A percentile compares a stretch with the other conserved stretches of the same genome.
Conservation (phyloP, 2,113 vertebrate genomes). For the Cheirogaleus medius region DNA sequence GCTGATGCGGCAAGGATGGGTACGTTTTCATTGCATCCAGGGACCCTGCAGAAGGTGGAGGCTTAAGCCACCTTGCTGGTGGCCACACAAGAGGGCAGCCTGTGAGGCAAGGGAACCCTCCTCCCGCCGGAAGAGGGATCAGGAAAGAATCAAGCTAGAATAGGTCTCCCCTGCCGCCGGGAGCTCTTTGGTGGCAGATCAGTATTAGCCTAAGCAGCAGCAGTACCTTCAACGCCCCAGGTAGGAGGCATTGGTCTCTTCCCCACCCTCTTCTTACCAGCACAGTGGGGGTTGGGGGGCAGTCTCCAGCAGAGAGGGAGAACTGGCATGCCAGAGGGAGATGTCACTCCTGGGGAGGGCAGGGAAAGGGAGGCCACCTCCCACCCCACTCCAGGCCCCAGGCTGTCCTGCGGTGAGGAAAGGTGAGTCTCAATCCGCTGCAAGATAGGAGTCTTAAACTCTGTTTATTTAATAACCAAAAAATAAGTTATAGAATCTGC, state of each 20-base stretch:
- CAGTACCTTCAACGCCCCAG: neutral
- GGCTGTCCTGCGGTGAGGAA: neutral
- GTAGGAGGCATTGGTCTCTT: neutral
- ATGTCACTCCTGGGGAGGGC: neutral
- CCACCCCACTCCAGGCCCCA: rapidly evolving
- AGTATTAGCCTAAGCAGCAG: neutral
- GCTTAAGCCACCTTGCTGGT: neutral
- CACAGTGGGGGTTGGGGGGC: rapidly evolving
- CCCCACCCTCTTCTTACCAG: too few relatives aligned
- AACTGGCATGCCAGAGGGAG: neutral
- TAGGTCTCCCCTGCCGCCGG: neutral
- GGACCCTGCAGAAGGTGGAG: neutral
- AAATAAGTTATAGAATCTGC: constrained; percentile 10
- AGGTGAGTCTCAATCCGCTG: neutral
- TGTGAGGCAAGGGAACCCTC: neutral
- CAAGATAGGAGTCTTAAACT: neutral
- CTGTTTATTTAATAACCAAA: constrained; percentile 34
- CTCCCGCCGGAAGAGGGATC: neutral
- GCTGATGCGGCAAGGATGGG: neutral
- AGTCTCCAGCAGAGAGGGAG: too few relatives aligned
- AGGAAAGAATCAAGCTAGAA: neutral
- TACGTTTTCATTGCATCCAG: neutral
- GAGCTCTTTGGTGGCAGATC: neutral
- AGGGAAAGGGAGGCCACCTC: neutral
- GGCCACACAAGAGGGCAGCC: neutral